Percentiles rank a stretch among this genome's conserved stretches.
phyloP scores from a whole-genome alignment of 2,888 invertebrate genomes.

The Clanis bilineata region DNA sequence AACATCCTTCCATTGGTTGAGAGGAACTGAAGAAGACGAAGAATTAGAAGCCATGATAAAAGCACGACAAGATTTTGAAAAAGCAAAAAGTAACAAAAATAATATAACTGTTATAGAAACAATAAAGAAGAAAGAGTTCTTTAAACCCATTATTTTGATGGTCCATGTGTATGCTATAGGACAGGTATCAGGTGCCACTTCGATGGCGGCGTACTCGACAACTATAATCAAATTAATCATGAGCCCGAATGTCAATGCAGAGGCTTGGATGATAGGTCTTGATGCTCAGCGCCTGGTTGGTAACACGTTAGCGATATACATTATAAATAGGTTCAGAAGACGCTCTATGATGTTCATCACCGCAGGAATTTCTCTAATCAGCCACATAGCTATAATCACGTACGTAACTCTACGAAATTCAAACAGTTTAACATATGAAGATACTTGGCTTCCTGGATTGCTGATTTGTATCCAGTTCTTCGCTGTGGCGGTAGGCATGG shows the following conservation, averaged over 20 bases:
- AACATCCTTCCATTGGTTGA: constrained; percentile 77
- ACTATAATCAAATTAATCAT: constrained; percentile 79
- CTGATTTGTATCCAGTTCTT: constrained; percentile 70
- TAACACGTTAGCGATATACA: constrained; percentile 80
- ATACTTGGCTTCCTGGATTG: constrained; percentile 48
- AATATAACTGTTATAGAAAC: constrained; percentile 15
- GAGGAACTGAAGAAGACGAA: constrained; percentile 66
- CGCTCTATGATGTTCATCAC: constrained; percentile 55
- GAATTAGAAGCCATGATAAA: constrained; percentile 59
- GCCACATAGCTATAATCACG: constrained; percentile 47
- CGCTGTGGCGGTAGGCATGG: constrained; percentile 80
- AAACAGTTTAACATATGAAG: constrained; percentile 41
- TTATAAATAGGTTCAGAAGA: constrained; percentile 79
- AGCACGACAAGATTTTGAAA: constrained; percentile 39
- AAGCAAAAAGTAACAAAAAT: constrained; percentile 25
- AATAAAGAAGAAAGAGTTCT: constrained; percentile 54
- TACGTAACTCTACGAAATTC: constrained; percentile 50
- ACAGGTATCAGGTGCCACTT: constrained; percentile 80
- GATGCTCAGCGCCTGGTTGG: constrained; percentile 83
- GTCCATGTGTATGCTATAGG: constrained; percentile 24
- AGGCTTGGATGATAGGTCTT: constrained; percentile 84
- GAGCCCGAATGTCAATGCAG: constrained; percentile 79
- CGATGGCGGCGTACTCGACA: constrained; percentile 84
- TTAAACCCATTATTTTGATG: constrained; percentile 57
- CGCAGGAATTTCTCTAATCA: constrained; percentile 47